Base-by-base conservation (phyloP, 30 jellyfish, hydroid and myxozoan genomes). In the Hydra vulgaris region DNA sequence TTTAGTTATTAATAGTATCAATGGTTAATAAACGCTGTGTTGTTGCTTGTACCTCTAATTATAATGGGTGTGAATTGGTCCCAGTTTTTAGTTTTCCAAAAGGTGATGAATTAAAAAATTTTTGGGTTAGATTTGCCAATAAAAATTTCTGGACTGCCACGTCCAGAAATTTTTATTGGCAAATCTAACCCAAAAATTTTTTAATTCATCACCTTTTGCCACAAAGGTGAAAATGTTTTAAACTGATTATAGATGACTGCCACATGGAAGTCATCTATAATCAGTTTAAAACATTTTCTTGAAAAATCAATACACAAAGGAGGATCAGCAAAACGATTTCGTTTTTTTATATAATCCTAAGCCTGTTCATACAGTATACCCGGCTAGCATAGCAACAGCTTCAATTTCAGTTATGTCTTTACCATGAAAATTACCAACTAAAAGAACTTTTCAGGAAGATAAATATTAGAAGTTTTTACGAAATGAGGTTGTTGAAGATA, bases 361-460 rank as follows among this genome's bases (percentile, higher is more conserved):
- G 75, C 75, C 25, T 68, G 27, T 68, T 68, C 75, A 7, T 68
- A 68, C 25, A 68, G 15, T 68, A 68, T 68, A 68, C 25, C 75
- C 27, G 75, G 75, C 75, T 23, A 68, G 12, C 75, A 68, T 68
- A 68, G 75, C 25, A n/a, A 68, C 75, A 3, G 27, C 15, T 68
- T 68, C 75, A 3, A 7, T 68, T 68, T 16, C 27, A 68, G 75
- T n/a, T 7, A 68, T 23, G 16, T 7, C 8, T 16, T 7, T 4
- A 23, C 25, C 75, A 68, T 3, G 27, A 68, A 68, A 68, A 68
- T 68, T 16, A 68, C 75, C 75, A 68, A 68, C 75, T 68, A 68
- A 68, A 68, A 3, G 75, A 68, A 68, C 16, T 3, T 68, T 68
- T 68, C 7, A 68, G 16, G 75, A 68, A 15, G 15, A 15, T 68